Conservation (phyloP, 1,140 invertebrate genomes). For the Amyelois transitella region DNA sequence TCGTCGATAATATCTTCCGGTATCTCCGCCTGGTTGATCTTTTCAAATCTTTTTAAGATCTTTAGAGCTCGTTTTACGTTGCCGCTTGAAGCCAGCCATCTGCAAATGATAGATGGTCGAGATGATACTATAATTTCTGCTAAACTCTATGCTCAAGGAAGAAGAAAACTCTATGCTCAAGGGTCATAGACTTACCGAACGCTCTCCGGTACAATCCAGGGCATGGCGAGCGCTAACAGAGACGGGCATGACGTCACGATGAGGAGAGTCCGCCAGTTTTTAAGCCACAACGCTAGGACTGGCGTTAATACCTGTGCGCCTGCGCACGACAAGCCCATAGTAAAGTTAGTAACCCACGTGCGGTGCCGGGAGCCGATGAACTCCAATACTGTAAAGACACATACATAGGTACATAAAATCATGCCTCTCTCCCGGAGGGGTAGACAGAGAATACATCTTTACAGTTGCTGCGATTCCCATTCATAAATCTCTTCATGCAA, state of each 20-base stretch:
- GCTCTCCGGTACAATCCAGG: slow-evolving; percentile 17
- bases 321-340: slow-evolving; percentile 69
- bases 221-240: slow-evolving; percentile 5
- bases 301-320: slow-evolving; percentile 57
- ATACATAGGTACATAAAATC: not conserved
- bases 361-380: slow-evolving; percentile 62
- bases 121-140: too few relatives aligned
- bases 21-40: slow-evolving; percentile 82
- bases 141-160: too few relatives aligned
- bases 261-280: slow-evolving; percentile 61
- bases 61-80: slow-evolving; percentile 80
- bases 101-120: slow-evolving; percentile 26
- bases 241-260: slow-evolving; percentile 33
- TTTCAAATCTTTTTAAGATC: slow-evolving; percentile 83
- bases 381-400: slow-evolving; percentile 42
- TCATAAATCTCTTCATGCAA: too few relatives aligned
- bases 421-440: too few relatives aligned
- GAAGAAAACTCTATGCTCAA: too few relatives aligned
- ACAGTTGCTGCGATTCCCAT: too few relatives aligned
- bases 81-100: slow-evolving; percentile 75
- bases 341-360: slow-evolving; percentile 66
- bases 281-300: slow-evolving; percentile 38
- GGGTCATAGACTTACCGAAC: slow-evolving; percentile 9
- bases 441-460: too few relatives aligned
- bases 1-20: slow-evolving; percentile 79